Conservation (phyloP, 23 tunicate genomes). For the Halocynthia aurantium region DNA sequence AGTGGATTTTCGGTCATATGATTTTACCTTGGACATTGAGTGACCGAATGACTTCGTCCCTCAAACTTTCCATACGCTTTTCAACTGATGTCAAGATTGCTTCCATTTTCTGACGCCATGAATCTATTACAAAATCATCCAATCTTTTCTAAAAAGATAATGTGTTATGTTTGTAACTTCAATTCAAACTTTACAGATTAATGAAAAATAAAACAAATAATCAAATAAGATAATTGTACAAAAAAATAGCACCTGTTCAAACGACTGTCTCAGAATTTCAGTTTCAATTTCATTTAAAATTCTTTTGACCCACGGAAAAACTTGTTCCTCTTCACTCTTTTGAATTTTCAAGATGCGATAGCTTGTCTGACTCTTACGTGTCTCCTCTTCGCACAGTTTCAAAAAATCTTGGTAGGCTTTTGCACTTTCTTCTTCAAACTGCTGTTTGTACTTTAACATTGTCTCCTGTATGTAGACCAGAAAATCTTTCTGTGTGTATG, state of each 20-base stretch:
- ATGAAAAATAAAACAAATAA: no score
- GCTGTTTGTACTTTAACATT: not conserved
- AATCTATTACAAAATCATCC: not conserved
- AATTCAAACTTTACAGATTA: not conserved
- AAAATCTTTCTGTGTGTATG: conserved; percentile 5
- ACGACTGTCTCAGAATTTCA: no score
- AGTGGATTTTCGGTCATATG: no score
- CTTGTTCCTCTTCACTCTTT: no score
- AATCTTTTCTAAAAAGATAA: not conserved
- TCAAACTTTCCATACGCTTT: not conserved
- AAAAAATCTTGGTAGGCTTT: not conserved
- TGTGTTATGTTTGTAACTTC: not conserved
- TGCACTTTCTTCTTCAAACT: conserved; percentile 12
- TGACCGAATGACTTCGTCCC: not conserved
- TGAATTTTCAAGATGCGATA: no score
- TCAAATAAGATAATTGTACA: no score
- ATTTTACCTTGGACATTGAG: not conserved
- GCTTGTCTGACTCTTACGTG: not conserved
- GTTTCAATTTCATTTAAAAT: no score
- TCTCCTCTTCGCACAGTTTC: not conserved
- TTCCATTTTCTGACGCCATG: not conserved
- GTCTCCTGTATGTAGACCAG: not conserved
- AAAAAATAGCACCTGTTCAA: no score
- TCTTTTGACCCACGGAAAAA: no score
- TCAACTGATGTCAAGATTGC: not conserved